Base-by-base conservation (phyloP, 2,113 vertebrate genomes). In the Corythaeola cristata region DNA sequence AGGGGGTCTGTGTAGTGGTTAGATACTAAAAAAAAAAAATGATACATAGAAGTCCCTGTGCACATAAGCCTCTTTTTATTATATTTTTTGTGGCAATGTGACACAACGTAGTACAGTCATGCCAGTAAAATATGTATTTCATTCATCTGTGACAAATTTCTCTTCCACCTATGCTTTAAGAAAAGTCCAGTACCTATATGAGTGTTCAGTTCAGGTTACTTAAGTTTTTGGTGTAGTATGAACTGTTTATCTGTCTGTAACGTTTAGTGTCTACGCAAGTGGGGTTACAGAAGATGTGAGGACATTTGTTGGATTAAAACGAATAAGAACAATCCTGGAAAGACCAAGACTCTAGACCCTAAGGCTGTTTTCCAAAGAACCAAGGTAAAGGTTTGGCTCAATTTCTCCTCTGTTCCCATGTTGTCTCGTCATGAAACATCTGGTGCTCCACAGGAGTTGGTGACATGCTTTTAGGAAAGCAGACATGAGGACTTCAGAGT, bases 261-360 rank as follows among this genome's bases (percentile, higher is more conserved):
- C 44, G 11, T 95, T 59, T 81, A 99, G 98, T 98, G 98, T 96
- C 98, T 99, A 47, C 99, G 99, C 81, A 99, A 99, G 76, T 99
- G 99, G 99, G 99, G 99, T 50, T 99, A 99, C 95, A 98, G 99
- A 97, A 98, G 99, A 85, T 99, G 99, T 90, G 99, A 99, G 97
- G 99, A 99, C 93, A 99, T 99, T 92, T 99, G 99, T 94, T 99
- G 99, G 99, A 99, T 99, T 98, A 99, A 99, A 98, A 99, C 99
- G 10, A 99, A 99, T 96, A 99, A 99, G 98, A 99, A 99, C 91
- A 99, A 99, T 93, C 99, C 99, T 55, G 99, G 99, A 13, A 99
- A 99, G 95, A 99, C 99, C 24, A 99, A 99, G 96, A 99, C 99
- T 22, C 97, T 99, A 41, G 99, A 99, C 89, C 99, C 99, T 50